phyloP scores from a whole-genome alignment of 2,888 invertebrate species.

The Neria commutata region DNA sequence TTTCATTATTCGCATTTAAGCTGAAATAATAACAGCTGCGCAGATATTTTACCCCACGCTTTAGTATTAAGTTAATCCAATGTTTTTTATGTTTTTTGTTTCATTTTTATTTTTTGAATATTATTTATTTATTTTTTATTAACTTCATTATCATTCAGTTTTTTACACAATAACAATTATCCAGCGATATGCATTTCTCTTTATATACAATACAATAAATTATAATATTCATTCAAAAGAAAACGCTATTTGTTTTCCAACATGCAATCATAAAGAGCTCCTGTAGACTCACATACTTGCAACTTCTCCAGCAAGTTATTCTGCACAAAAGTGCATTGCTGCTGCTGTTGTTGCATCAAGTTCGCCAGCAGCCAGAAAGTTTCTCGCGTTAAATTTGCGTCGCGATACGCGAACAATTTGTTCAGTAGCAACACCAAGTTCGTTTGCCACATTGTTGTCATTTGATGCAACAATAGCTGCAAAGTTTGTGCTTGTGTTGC shows the following conservation, averaged over 20 bases:
- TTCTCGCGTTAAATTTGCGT: slow-evolving; percentile 35
- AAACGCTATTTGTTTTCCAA: background rate
- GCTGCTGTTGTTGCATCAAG: slow-evolving; percentile 22
- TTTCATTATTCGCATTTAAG: slow-evolving; percentile 18
- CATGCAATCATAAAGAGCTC: background rate
- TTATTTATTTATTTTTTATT: background rate
- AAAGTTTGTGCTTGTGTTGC: slow-evolving; percentile 24
- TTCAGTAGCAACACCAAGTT: slow-evolving; percentile 41
- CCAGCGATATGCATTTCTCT: slow-evolving; percentile 3
- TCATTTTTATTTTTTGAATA: background rate
- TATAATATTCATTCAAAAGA: background rate
- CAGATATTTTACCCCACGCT: slow-evolving; percentile 4
- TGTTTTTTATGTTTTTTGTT: background rate
- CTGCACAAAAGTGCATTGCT: background rate
- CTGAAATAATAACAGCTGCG: background rate
- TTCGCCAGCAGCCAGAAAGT: slow-evolving; percentile 46
- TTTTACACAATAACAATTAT: slow-evolving; percentile 1
- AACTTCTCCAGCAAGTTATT: slow-evolving; percentile 28
- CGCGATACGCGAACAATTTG: slow-evolving; percentile 39
- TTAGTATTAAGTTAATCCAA: background rate
- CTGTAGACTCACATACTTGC: slow-evolving; percentile 8
- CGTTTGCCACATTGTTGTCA: slow-evolving; percentile 33
- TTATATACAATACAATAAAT: background rate
- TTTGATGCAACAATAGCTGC: slow-evolving; percentile 28
- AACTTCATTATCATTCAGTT: background rate